Base-by-base conservation (phyloP, 1,140 invertebrate species). In the Drosophila virilis region DNA sequence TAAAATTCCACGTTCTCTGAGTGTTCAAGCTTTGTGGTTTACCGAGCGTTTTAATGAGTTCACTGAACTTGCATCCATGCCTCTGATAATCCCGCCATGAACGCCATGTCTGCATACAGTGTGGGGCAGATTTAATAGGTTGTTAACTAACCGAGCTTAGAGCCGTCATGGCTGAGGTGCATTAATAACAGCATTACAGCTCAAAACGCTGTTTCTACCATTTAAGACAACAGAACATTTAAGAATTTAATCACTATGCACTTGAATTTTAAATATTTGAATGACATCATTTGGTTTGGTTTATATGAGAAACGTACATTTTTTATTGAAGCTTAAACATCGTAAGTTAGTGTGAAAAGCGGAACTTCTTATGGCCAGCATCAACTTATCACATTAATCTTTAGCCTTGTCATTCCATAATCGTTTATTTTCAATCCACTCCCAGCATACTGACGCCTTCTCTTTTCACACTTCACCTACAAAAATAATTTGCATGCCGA, bases 11-110 rank as follows among this genome's bases (percentile, higher is more conserved):
- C 59, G 46, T 58, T 38, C 48, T 37, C 5, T 35, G 45, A 52
- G 66, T 52, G 61, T 42, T 50, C 45, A 43, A 64, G 51, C 54
- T 54, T 46, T 66, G 77, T 60, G 81, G 74, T 55, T 78, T 76
- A 71, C 69, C 57, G 57, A 68, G 46, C 73, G 37, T 85, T 85
- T 69, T 79, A 77, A 77, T 74, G 72, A 78, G 82, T 88, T 86
- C 71, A 81, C 48, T 88, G 82, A 88, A 88, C 82, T 73, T 48
- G 64, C 64, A 50, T 76, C 75, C 82, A 64, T 76, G 70, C 70
- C 75, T 70, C 65, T 86, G 64, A 76, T 61, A 61, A 50, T 15
- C 42, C 17, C 22, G 22, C 1, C 22, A 22, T 22, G 22, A 22
- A 22, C 22, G 22, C 22, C 22, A 22, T 22, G 22, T 22, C 22